Base-by-base conservation (phyloP, 2,113 vertebrate genomes). In the Ochotona princeps region DNA sequence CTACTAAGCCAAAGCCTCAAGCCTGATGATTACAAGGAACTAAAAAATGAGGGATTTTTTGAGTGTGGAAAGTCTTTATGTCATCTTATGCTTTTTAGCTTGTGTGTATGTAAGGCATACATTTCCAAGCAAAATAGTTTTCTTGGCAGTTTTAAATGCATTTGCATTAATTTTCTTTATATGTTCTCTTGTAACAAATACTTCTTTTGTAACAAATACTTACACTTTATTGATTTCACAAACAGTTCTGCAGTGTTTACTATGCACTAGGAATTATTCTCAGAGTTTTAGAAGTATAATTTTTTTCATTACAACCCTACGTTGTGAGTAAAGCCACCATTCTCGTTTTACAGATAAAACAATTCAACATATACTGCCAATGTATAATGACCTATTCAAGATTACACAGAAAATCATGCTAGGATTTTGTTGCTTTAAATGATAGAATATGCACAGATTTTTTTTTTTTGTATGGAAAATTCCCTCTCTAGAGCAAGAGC, bases 81-180 rank as follows among this genome's bases (percentile, higher is more conserved):
- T 70, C n/a, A 51, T 49, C 35, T 65, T 72, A 82, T 73, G 7
- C 7, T 67, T 10, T 88, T 94, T 73, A 78, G 44, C 90, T 70
- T 84, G 7, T 76, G 49, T 83, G 13, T 70, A n/a, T 57, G 47
- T 70, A 14, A 95, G 47, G n/a, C 32, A 82, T 82, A 21, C 30
- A 35, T 87, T 93, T 93, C 54, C 1, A 65, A 60, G 66, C 49
- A 87, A 28, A 90, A 83, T 7, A 35, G 14, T 65, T 57, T 82
- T 87, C 84, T 32, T 80, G 21, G 18, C 21, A 44, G 38, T 44
- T 90, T 92, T 80, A 83, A 95, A 74, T 93, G 72, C n/a, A 30
- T 88, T 88, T 90, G 5, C n/a, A 8, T 84, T 44, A 26, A 26
- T 74, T 94, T 14, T 65, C 20, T 66, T 76, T 74, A 51, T 91